Base-by-base conservation (phyloP, 2,888 invertebrate species). In the Lasioglossum pauxillum region DNA sequence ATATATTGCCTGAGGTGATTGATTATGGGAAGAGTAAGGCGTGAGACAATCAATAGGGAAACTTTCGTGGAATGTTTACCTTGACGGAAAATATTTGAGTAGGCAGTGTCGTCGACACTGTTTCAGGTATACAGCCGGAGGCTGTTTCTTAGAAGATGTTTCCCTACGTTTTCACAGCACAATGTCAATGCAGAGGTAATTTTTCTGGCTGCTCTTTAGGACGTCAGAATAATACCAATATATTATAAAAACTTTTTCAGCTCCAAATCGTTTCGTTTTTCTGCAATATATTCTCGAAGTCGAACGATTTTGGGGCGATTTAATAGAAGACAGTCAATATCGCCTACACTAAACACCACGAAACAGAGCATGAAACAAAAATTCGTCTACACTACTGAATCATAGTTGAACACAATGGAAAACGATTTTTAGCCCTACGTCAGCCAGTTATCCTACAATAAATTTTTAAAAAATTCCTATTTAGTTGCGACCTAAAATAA, bases 41-140 rank as follows among this genome's bases (percentile, higher is more conserved):
- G 38, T 3, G 4, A 35, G 10, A 41, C 41, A 5, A 69, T 41
- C 38, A 0, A 12, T 10, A n/a, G 69, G 41, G n/a, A 23, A 41
- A 69, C 69, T 41, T 69, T 69, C n/a, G 12, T 12, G 69, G 69
- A 41, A 69, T 41, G 69, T 69, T 69, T 38, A 69, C 69, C 38
- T 69, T n/a, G 38, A n/a, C 12, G 5, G 38, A 69, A 69, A 69
- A 69, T 41, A 69, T 38, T 69, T 69, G 69, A 23, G 69, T 38
- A 69, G 69, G 69, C n/a, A 23, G 69, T 12, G n/a, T 2, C 1
- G 69, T 12, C 23, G 35, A 69, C 67, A 38, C 69, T 69, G 69
- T 69, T 41, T 12, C 7, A 41, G 38, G 38, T 23, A 19, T 69
- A 2, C 67, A 35, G 38, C 23, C n/a, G 41, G 69, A 41, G 69